Evolutionary conservation across 35 echinoderm and acorn worm genomes (phyloP), one percentile per base, ranked within the genome.

Genomic region (Apostichopus parvimensis): DNA sequence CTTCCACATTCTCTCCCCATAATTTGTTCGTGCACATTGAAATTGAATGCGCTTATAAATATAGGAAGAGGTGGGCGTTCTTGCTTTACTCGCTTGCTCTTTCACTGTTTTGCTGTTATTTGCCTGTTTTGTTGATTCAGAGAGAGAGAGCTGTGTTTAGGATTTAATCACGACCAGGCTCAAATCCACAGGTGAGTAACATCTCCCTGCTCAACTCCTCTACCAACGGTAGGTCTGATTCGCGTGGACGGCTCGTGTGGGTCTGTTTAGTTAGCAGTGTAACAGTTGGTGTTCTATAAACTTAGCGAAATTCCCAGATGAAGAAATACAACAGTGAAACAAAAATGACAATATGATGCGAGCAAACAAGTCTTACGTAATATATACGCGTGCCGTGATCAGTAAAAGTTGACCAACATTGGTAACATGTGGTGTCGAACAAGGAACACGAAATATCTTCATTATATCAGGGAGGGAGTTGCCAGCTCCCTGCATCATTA

Each of bases 301-400:
- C 13, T 82, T 82, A 45, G 54, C 79, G 54, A 25, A 2, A 53
- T 12, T 6, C 55, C 17, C 26, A 45, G 79, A 82, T 56, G n/a
- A 18, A 68, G 18, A 66, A 68, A 68, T 14, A 18, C 11, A 68
- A 8, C 64, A 68, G 5, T 0, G 6, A 18, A 68, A 14, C 11
- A 11, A 56, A 56, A 55, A 34, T 82, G 55, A 82, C 79, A 57
- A 56, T 8, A 55, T 82, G 18, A 82, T 82, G 79, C 55, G n/a
- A 34, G 54, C 54, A 53, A 82, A 15, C 53, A 82, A 82, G n/a
- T 55, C 17, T 82, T 82, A 82, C 79, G 79, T 82, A 82, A 82
- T 82, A 55, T 10, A 82, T 17, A 45, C 25, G 79, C 34, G 34
- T 12, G 79, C n/a, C 15, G n/a, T n/a, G 24, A 14, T 82, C 3